phyloP scores from a whole-genome alignment of 2,113 vertebrate genomes.

The Cisticola juncidis region DNA sequence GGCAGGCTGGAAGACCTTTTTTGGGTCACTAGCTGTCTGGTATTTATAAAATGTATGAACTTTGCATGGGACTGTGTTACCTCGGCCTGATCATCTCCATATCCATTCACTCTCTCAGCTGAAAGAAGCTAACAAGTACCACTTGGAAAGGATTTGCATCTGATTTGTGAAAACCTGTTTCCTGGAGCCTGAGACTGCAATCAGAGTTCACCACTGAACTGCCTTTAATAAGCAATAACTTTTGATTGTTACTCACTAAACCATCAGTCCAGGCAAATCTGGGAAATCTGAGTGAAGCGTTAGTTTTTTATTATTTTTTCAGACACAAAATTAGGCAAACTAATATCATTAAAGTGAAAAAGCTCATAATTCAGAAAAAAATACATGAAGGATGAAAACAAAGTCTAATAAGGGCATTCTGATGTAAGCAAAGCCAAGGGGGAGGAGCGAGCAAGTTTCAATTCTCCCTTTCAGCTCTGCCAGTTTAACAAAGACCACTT shows the following conservation, averaged over 20 bases:
- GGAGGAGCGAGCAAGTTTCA: neutral
- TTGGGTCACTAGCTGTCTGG: neutral
- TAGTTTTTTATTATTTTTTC: neutral
- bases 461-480: conserved; percentile 29
- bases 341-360: neutral
- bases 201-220: neutral
- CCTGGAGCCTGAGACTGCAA: neutral
- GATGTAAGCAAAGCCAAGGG: neutral
- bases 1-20: neutral
- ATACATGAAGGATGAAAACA: neutral
- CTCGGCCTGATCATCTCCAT: neutral
- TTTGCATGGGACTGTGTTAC: neutral
- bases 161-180: neutral
- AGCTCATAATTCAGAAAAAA: neutral
- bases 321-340: neutral
- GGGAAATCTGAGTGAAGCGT: neutral
- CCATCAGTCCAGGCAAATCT: neutral
- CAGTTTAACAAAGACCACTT: conserved; percentile 38
- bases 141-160: neutral
- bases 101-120: neutral
- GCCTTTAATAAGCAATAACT: neutral
- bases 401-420: neutral
- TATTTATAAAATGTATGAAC: neutral
- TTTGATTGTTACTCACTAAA: neutral
- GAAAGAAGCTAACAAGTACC: neutral